Conservation (phyloP, 2,113 vertebrate species). For the Cacatua alba region DNA sequence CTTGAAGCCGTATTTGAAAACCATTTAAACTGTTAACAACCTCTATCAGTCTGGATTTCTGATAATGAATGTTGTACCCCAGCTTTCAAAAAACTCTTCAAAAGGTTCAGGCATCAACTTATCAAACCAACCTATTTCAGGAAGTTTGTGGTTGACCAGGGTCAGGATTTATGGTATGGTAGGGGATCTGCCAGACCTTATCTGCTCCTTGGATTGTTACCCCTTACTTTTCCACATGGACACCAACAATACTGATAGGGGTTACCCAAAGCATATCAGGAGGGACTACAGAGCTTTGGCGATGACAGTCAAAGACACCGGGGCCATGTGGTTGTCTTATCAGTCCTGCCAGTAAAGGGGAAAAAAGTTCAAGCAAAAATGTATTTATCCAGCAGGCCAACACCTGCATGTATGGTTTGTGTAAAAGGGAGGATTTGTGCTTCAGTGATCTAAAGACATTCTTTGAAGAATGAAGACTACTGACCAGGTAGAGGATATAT, state of each 20-base stretch:
- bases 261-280: background rate
- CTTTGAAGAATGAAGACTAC: background rate
- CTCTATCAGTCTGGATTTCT: background rate
- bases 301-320: background rate
- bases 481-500: background rate
- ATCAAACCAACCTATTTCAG: background rate
- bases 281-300: background rate
- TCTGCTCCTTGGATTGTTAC: background rate
- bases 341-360: background rate
- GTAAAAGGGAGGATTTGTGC: background rate
- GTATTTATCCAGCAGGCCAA: background rate
- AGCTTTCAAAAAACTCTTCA: background rate
- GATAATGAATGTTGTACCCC: background rate
- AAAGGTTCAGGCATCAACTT: background rate
- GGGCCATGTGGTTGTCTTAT: background rate
- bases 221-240: background rate
- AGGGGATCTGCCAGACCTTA: background rate
- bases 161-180: background rate
- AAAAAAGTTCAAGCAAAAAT: background rate
- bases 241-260: background rate
- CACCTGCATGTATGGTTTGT: background rate
- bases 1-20: background rate
- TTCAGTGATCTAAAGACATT: background rate
- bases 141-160: background rate
- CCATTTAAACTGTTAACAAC: background rate